Conservation (phyloP, 2,113 vertebrate genomes). For the Sialia sialis region DNA sequence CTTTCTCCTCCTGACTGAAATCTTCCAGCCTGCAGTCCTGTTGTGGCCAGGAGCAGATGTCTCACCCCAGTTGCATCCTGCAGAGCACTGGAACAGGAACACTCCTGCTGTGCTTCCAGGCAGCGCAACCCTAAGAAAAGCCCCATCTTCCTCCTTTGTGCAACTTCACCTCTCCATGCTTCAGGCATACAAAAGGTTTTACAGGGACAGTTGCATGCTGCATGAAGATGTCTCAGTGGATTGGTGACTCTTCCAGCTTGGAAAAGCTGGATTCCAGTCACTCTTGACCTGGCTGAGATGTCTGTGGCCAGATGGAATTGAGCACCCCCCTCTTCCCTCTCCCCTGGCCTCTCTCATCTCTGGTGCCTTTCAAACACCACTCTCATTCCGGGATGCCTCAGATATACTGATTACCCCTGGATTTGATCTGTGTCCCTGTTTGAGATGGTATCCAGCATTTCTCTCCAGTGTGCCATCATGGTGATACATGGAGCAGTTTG, state of each 20-base stretch:
- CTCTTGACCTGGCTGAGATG: neutral
- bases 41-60: fast-evolving
- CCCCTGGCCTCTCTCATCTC: neutral
- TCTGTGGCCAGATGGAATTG: fast-evolving
- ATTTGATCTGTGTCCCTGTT: neutral
- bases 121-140: neutral
- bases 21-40: neutral
- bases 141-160: neutral
- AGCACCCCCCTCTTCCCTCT: neutral
- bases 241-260: fast-evolving
- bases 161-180: neutral
- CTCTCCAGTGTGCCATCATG: neutral
- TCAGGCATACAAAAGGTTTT: neutral
- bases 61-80: neutral
- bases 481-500: neutral
- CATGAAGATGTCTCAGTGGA: neutral
- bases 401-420: neutral
- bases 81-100: neutral
- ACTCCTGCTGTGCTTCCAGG: neutral
- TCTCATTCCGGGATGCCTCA: neutral
- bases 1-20: neutral
- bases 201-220: neutral
- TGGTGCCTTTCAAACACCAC: neutral
- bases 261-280: neutral
- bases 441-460: neutral